phyloP scores from a whole-genome alignment of 1,140 invertebrate species.

The Bathynomus jamesi region DNA sequence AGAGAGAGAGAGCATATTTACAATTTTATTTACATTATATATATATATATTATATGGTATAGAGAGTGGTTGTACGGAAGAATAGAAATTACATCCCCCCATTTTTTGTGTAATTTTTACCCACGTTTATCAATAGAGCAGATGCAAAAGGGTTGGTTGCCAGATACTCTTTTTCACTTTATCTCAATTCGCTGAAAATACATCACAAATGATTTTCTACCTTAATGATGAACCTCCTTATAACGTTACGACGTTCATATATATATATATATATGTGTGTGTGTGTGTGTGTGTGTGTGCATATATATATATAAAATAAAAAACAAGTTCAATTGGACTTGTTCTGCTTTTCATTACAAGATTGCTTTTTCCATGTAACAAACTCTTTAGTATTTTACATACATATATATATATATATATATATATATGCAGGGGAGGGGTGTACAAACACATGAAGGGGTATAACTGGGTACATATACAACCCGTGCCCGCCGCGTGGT shows the following conservation, averaged over 20 bases:
- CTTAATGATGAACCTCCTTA: background rate
- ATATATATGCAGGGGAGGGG: background rate
- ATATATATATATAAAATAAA: background rate
- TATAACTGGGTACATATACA: no score
- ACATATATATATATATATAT: conserved; percentile 1
- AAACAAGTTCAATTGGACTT: no score
- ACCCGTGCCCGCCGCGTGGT: background rate
- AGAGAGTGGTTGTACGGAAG: background rate
- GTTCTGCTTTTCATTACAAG: no score
- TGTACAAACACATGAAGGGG: background rate
- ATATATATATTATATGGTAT: background rate
- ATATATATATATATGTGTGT: background rate
- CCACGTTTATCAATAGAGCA: background rate
- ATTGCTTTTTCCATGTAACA: no score
- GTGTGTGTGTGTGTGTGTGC: background rate
- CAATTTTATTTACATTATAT: background rate
- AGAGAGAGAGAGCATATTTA: no score
- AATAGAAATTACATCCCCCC: background rate
- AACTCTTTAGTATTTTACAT: background rate
- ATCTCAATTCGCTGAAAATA: background rate
- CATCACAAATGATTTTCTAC: background rate
- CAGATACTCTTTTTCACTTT: background rate
- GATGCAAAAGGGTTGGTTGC: background rate
- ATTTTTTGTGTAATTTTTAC: conserved; percentile 1
- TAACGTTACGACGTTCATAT: background rate